Evolutionary conservation across 2,888 invertebrate genomes (phyloP), one percentile per base, ranked within the genome.

Genomic region (Papilio demoleus): DNA sequence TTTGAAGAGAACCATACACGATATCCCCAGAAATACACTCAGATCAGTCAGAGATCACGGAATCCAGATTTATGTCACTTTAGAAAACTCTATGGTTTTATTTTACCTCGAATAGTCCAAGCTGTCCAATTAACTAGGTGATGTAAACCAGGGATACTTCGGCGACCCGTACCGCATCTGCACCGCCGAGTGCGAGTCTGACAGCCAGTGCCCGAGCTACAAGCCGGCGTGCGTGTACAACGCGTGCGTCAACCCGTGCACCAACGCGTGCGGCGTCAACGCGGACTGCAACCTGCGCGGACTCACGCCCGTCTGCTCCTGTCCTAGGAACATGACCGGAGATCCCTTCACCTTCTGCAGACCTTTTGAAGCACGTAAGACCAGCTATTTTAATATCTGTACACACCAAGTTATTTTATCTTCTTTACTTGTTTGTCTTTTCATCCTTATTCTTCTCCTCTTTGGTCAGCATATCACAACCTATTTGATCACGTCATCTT

Each of bases 251-350:
- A 95, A 97, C 84, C 97, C 97, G 0, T 97, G 97, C 84, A 95
- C 95, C 19, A 96, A 96, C 61, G 95, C 95, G 6, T 97, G 97
- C 78, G 97, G 97, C 50, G 90, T 94, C 17, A 94, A 95, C 72
- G 97, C 97, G 3, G 95, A 97, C 77, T 97, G 97, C 85, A 94
- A 95, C 78, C 93, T 97, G 47, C 93, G 96, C 56, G 96, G 95
- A 4, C 93, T 96, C 64, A 97, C 96, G 5, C 97, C 97, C 0
- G 94, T 97, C 17, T 97, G 97, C 86, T 96, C 96, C 68, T 97
- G 97, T 84, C 97, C 97, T 0, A 95, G 94, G 80, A 96, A 97
- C 79, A 97, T 96, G 96, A 97, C 97, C 27, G 97, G 97, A 1
- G 95, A 97, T 93, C 97, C 97, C 4, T 97, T 97, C 87, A 93